phyloP scores from a whole-genome alignment of 2,113 vertebrate species.

The Tachysurus fulvidraco region DNA sequence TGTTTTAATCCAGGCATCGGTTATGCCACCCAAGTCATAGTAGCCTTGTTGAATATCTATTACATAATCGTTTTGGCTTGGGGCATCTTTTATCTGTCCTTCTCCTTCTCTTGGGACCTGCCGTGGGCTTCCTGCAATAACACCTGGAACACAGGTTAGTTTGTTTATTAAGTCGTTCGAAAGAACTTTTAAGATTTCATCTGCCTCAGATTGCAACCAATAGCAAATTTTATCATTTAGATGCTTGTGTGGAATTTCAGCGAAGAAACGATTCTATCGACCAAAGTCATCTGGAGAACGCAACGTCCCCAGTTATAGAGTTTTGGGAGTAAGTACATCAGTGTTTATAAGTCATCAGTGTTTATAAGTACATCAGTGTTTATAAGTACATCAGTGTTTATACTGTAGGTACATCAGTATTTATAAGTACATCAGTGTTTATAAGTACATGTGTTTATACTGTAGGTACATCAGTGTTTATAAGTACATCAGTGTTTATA shows the following conservation, averaged over 20 bases:
- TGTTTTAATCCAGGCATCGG: slow-evolving; percentile 79
- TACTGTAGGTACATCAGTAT: too few relatives aligned
- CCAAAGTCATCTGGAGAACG: slow-evolving; percentile 64
- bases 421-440: too few relatives aligned
- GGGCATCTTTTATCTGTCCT: slow-evolving; percentile 90
- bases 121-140: slow-evolving; percentile 93
- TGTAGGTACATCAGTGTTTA: too few relatives aligned
- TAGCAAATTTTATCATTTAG: slow-evolving; percentile 65
- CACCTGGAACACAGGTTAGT: slow-evolving; percentile 89
- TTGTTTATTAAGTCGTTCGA: neutral
- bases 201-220: slow-evolving; percentile 18
- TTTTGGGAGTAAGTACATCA: slow-evolving; percentile 77
- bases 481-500: too few relatives aligned
- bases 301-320: slow-evolving; percentile 78
- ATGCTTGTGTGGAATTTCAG: slow-evolving; percentile 75
- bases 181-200: neutral
- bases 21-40: slow-evolving; percentile 90
- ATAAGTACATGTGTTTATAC: neutral
- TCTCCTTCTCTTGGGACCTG: slow-evolving; percentile 85
- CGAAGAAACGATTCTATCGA: slow-evolving; percentile 70
- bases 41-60: slow-evolving; percentile 85
- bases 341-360: neutral
- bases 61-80: slow-evolving; percentile 94
- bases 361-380: too few relatives aligned
- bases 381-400: too few relatives aligned